Base-by-base conservation (phyloP, 2,797 vertebrate genomes). In the Protosalanx chinensis region DNA sequence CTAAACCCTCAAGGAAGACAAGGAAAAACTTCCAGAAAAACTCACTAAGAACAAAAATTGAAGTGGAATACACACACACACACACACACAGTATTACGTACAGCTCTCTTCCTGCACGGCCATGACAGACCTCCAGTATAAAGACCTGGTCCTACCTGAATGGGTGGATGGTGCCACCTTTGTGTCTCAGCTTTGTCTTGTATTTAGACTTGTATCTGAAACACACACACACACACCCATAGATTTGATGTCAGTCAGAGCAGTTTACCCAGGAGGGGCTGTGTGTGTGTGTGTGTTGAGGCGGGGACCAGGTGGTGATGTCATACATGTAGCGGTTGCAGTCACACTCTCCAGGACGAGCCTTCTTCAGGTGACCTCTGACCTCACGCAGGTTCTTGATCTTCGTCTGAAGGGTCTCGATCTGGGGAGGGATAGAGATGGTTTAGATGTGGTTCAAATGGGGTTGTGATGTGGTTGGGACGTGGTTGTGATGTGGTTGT, bases 321-420 rank as follows among this genome's bases (percentile, higher is more conserved):
- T n/a, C 32, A 88, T 57, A 98, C 97, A 94, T 92, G 82, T 94
- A 90, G 78, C 91, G 95, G 71, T 91, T 95, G 83, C 97, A 99
- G 60, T 97, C 94, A 77, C 97, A 99, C 74, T 96, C 93, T 62
- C 95, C 93, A 3, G 97, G 96, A 1, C 96, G 90, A 72, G 94
- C 94, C 86, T 93, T 97, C 88, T 97, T 98, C 78, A 98, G 90
- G 82, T 98, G 97, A 78, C 96, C 96, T 88, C 94, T 93, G 83
- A 98, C 96, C 86, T 98, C 97, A 75, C 95, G 88, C 76, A 98
- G 90, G 85, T 98, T 98, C 88, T 98, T 98, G 57, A 98, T 98
- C 91, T 97, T 98, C 1, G 95, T 98, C 90, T 98, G 97, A 74
- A 98, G 91, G 1, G 96, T 98, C 93, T 98, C 96, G 18, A 98